A percentile compares a stretch with the other conserved stretches of the same genome.
phyloP scores from a whole-genome alignment of 2,888 invertebrate species.

The Nebria salina region DNA sequence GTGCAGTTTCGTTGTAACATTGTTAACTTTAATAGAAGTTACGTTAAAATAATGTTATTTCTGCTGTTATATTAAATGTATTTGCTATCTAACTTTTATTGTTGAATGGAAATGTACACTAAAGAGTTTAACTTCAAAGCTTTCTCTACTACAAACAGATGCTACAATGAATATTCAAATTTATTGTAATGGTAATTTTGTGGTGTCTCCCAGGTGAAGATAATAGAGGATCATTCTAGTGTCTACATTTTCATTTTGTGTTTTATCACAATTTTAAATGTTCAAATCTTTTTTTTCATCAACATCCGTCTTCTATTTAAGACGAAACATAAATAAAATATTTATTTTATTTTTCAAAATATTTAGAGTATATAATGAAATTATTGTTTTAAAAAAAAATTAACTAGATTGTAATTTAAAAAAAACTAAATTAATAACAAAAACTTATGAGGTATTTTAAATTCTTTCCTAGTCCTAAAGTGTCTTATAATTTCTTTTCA shows the following conservation, averaged over 20 bases:
- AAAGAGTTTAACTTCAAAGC: not conserved
- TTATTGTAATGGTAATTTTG: not conserved
- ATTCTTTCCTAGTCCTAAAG: not conserved
- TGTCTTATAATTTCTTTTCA: not conserved
- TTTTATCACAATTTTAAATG: too few species aligned
- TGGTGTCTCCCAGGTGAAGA: not conserved
- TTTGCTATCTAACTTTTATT: not conserved
- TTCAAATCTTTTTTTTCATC: too few species aligned
- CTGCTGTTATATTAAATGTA: not conserved
- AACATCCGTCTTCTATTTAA: too few species aligned
- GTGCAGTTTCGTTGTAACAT: too few species aligned
- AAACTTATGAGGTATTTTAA: too few species aligned
- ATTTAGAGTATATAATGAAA: too few species aligned
- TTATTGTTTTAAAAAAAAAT: too few species aligned
- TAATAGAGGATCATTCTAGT: not conserved
- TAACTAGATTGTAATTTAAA: too few species aligned
- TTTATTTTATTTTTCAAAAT: too few species aligned
- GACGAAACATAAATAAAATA: too few species aligned
- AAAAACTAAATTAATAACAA: too few species aligned
- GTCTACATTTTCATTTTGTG: too few species aligned
- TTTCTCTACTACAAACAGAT: not conserved
- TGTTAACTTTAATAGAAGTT: not conserved
- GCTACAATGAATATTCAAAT: not conserved
- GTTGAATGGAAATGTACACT: not conserved
- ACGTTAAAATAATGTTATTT: not conserved